These are phyloP conservation scores for Cetonia aurata DNA, from an alignment of 2,888 invertebrate genomes.

Conservation along the genomic window DNA sequence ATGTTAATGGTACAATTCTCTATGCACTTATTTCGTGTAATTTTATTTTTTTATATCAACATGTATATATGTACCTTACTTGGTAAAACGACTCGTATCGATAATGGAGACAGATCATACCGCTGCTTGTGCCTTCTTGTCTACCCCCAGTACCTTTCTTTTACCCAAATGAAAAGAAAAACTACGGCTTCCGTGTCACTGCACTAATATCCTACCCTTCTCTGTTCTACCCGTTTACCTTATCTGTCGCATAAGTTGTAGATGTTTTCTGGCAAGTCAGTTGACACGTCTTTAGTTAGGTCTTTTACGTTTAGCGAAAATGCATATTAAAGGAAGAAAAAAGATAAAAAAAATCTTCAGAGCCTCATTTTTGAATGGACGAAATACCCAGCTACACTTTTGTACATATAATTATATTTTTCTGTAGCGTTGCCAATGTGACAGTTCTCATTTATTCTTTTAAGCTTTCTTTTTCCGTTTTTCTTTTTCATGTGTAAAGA, in stretches of 20 bases:
- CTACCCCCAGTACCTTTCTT: conserved; percentile 57
- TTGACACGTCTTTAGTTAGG: conserved; percentile 61
- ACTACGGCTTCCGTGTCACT: conserved; percentile 63
- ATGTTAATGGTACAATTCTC: too few relatives aligned
- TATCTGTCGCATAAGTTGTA: conserved; percentile 53
- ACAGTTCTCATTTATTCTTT: conserved; percentile 50
- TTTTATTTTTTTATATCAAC: conserved; percentile 3
- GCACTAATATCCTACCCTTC: conserved; percentile 58
- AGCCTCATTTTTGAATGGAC: conserved; percentile 64
- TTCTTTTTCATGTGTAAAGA: conserved; percentile 37
- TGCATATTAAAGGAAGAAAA: conserved; percentile 17
- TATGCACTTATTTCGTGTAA: neutral
- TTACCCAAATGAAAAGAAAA: conserved; percentile 46
- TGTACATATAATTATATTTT: conserved; percentile 64
- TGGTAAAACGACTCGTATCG: conserved; percentile 15
- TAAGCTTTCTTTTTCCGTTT: conserved; percentile 46
- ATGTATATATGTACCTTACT: conserved; percentile 1
- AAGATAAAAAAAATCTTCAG: conserved; percentile 39
- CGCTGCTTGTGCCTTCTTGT: conserved; percentile 67
- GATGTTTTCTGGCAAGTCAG: conserved; percentile 55
- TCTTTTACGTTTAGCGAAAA: conserved; percentile 58
- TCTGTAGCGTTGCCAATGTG: conserved; percentile 62
- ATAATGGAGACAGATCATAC: conserved; percentile 53
- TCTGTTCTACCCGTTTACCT: conserved; percentile 52
- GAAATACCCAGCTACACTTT: conserved; percentile 63